Evolutionary conservation across 2,888 invertebrate genomes (phyloP).

Genomic region (Drosophila nr. medialis): DNA sequence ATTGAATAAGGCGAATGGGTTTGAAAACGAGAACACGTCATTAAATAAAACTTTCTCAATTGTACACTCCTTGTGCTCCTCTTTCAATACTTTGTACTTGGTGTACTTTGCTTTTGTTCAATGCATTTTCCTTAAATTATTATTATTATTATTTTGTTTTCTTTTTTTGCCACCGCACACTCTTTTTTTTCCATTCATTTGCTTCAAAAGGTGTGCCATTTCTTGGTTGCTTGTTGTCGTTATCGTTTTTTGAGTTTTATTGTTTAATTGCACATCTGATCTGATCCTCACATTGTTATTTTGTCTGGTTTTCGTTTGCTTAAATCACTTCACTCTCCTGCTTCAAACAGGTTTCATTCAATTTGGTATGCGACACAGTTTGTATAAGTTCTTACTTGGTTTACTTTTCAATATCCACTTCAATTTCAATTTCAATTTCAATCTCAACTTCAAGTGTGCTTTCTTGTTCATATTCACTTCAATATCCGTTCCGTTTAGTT

Average conservation of each 20-base stretch:
- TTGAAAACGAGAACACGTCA: constrained; percentile 35
- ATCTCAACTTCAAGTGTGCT: not conserved
- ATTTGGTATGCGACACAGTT: constrained; percentile 5
- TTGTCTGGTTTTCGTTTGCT: constrained; percentile 1
- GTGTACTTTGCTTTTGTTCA: constrained; percentile 2
- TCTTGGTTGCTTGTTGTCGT: not conserved
- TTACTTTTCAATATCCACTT: constrained; percentile 10
- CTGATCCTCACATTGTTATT: constrained; percentile 24
- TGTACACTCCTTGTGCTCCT: constrained; percentile 46
- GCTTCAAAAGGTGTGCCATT: not conserved
- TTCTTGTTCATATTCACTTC: constrained; percentile 37
- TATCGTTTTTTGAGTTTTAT: constrained; percentile 1
- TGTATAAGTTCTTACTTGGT: constrained; percentile 1
- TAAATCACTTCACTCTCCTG: constrained; percentile 41
- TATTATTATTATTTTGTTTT: not conserved
- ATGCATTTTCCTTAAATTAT: constrained; percentile 4
- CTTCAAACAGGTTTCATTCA: constrained; percentile 19
- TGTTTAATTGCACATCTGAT: constrained; percentile 12
- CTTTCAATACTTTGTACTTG: constrained; percentile 16
- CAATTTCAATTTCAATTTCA: constrained; percentile 2
- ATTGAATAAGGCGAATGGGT: constrained; percentile 35
- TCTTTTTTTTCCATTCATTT: not conserved
- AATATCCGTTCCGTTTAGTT: constrained; percentile 31
- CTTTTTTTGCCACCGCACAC: not conserved
- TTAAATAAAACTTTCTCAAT: constrained; percentile 39